A percentile compares a stretch with the other conserved stretches of the same genome.
Conservation (phyloP, 2,888 invertebrate genomes). For the Apomyelois bistriatella region DNA sequence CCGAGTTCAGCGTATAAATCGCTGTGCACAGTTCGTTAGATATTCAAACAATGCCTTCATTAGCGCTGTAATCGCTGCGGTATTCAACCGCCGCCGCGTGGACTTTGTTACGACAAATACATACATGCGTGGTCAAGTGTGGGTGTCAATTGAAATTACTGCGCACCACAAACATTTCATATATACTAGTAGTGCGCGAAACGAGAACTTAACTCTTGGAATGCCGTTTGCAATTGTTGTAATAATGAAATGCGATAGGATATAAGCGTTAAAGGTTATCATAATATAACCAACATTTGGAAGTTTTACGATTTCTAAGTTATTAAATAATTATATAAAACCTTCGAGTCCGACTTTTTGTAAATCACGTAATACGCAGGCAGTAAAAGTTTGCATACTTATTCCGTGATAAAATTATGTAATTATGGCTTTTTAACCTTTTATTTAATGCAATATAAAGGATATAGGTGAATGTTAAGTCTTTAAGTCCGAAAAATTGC, state of each 20-base stretch:
- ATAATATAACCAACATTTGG: background rate
- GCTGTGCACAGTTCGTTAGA: constrained; percentile 67
- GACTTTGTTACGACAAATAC: constrained; percentile 24
- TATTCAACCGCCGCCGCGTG: constrained; percentile 42
- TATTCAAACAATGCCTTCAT: constrained; percentile 75
- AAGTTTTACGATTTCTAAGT: background rate
- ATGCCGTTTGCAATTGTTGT: constrained; percentile 9
- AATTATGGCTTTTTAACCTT: too few relatives aligned
- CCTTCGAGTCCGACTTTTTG: too few relatives aligned
- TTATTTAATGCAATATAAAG: too few relatives aligned
- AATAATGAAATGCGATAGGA: background rate
- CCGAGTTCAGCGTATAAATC: constrained; percentile 34
- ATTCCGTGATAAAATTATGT: too few relatives aligned
- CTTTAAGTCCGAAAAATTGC: background rate
- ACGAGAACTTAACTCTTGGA: background rate
- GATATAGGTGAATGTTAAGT: too few relatives aligned
- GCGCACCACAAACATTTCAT: constrained; percentile 7
- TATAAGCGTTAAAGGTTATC: background rate
- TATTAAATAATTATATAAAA: background rate
- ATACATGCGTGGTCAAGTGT: constrained; percentile 25
- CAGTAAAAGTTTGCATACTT: too few relatives aligned
- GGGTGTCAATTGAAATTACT: constrained; percentile 21
- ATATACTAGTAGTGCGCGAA: background rate
- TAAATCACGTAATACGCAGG: too few relatives aligned
- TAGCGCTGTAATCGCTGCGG: constrained; percentile 69